Base-by-base conservation (phyloP, 1,140 invertebrate species). In the Eufriesea mexicana region DNA sequence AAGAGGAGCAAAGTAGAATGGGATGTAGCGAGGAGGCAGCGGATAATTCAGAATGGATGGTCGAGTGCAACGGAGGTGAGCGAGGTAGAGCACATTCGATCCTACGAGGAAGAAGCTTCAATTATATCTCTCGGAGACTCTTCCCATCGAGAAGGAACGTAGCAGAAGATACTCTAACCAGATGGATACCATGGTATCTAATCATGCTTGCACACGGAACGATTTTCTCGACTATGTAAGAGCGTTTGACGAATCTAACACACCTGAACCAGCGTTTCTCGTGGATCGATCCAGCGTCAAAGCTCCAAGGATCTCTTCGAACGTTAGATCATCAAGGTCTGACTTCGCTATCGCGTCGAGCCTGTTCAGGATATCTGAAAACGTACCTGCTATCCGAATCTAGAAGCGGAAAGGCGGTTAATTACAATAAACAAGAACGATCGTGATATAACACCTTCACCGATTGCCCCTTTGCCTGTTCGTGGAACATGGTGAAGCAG, bases 361-460 rank as follows among this genome's bases (percentile, higher is more conserved):
- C 18, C 51, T 35, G 72, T 62, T 25, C n/a, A n/a, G 25, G n/a
- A 42, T 66, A 25, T 67, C 20, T 23, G 51, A 47, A 57, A 75
- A 54, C 25, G 51, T 42, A 57, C 51, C 72, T 75, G 66, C 23
- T 62, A 75, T 51, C 28, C 64, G 66, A 77, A 83, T 83, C 74
- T 57, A 51, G 54, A 54, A 68, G 55, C 80, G 72, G 66, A 75
- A 87, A 87, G 85, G 83, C 59, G 70, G 74, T 86, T 87, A 84
- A 87, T 87, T 87, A 74, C 54, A 80, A 87, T 73, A 64, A 84
- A 86, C 72, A 80, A 87, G 73, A 85, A 87, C 79, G 70, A 85
- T 80, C 77, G 74, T 85, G 84, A 81, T 87, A 79, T 78, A 71
- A 88, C 84, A 90, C 89, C 80, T 88, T 88, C 84, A 55, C 72